phyloP scores from a whole-genome alignment of 2,888 invertebrate genomes.

The Callyntrura sp. region DNA sequence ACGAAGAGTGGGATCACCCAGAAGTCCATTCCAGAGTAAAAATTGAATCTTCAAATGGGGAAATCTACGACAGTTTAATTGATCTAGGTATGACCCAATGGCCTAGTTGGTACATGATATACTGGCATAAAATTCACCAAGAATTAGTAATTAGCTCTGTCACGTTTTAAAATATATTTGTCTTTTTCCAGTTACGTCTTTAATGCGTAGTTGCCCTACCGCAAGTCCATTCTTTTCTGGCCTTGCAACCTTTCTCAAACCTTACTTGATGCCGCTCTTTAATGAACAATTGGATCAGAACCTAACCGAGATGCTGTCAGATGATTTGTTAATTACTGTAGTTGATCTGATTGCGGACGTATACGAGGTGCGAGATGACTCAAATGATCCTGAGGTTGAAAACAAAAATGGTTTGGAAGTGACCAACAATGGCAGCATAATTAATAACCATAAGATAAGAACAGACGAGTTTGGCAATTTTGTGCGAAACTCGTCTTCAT shows the following conservation, averaged over 20 bases:
- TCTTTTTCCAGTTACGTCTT: slow-evolving; percentile 73
- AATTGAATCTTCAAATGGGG: slow-evolving; percentile 67
- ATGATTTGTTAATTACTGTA: slow-evolving; percentile 77
- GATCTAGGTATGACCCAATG: slow-evolving; percentile 79
- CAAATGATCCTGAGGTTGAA: slow-evolving; percentile 14
- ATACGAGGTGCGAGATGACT: slow-evolving; percentile 64
- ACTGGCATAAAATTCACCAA: too few species aligned
- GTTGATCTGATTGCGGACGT: slow-evolving; percentile 80
- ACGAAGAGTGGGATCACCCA: slow-evolving; percentile 75
- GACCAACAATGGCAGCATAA: slow-evolving; percentile 15
- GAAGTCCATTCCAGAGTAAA: slow-evolving; percentile 75
- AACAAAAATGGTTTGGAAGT: not conserved
- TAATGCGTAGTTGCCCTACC: slow-evolving; percentile 70
- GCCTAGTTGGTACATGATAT: too few species aligned
- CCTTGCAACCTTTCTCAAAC: slow-evolving; percentile 78
- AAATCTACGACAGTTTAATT: slow-evolving; percentile 77
- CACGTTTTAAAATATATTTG: too few species aligned
- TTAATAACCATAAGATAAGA: not conserved
- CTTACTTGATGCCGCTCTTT: slow-evolving; percentile 79
- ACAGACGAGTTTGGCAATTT: not conserved
- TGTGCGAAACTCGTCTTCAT: too few species aligned
- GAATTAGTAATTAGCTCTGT: too few species aligned
- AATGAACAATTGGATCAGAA: slow-evolving; percentile 69
- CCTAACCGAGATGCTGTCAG: slow-evolving; percentile 70
- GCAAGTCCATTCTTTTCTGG: slow-evolving; percentile 78